Evolutionary conservation across 2,888 invertebrate species (phyloP), one percentile per base, ranked within the genome.

Genomic region (Melanophora roralis): DNA sequence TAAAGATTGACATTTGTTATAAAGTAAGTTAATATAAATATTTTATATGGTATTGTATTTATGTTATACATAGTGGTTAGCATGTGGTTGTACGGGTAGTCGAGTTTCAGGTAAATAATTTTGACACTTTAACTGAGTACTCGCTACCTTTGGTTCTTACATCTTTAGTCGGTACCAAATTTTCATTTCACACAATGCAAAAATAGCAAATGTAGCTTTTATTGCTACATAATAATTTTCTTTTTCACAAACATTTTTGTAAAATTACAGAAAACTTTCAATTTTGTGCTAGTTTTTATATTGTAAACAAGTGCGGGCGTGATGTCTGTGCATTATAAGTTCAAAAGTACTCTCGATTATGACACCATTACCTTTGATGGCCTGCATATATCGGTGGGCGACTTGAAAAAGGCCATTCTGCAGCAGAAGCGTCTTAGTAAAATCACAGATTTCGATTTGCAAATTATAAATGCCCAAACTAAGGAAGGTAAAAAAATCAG

Each of bases 311-410:
- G 69, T 69, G 59, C 36, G 12, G 27, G 32, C 32, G 88, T 76
- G 73, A 97, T 97, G 95, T 98, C 98, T 87, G 97, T 99, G 84
- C 98, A 99, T 91, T 99, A 98, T 91, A 99, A 99, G 91, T 99
- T 99, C 90, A 98, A 98, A 92, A 97, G 98, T 87, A 96, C 97
- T 80, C 92, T 97, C 88, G 97, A 98, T 90, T 98, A 95, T 91
- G 98, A 98, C 89, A 98, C 98, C 8, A 94, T 99, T 82, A 97
- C 97, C 43, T 98, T 98, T 89, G 98, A 98, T 93, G 99, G 98
- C 77, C 92, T 99, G 77, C 96, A 98, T 89, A 98, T 99, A 87
- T 97, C 98, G 51, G 96, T 98, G 83, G 95, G 94, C 55, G 99
- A 99, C 89, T 92, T 99, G 83, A 99, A 99, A 91, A 95, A 97